phyloP scores from a whole-genome alignment of 1,140 invertebrate species.

The Drosophila aff. region DNA sequence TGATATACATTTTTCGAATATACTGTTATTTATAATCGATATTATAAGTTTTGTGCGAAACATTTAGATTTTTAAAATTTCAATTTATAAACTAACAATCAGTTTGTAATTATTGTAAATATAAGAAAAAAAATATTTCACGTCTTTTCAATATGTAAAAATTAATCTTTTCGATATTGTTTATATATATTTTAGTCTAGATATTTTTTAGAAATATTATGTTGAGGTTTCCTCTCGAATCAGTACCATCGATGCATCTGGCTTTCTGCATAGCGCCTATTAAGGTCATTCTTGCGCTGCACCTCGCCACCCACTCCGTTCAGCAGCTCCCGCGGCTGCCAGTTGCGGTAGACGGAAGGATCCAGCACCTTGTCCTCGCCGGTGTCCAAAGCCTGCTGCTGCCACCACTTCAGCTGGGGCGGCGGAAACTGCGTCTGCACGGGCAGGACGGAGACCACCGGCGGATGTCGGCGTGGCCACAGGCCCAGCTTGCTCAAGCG shows the following conservation, averaged over 20 bases:
- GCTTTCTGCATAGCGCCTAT: conserved; percentile 58
- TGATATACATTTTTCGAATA: too few species aligned
- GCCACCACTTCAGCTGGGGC: conserved; percentile 68
- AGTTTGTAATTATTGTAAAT: too few species aligned
- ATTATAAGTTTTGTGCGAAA: too few species aligned
- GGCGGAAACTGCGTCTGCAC: conserved; percentile 39
- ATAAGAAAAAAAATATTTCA: too few species aligned
- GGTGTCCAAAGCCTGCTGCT: conserved; percentile 56
- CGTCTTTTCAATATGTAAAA: too few species aligned
- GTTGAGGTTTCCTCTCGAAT: neutral
- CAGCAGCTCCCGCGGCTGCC: conserved; percentile 56
- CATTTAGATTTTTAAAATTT: neutral
- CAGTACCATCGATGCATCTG: conserved; percentile 52
- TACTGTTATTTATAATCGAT: too few species aligned
- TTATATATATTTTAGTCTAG: neutral
- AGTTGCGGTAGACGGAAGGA: conserved; percentile 58
- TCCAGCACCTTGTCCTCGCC: conserved; percentile 47
- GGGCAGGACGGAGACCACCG: conserved; percentile 67
- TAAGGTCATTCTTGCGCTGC: conserved; percentile 64
- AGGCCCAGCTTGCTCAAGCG: conserved; percentile 61
- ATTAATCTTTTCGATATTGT: too few species aligned
- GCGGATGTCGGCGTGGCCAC: conserved; percentile 56
- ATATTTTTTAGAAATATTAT: neutral
- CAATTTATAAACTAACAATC: too few species aligned
- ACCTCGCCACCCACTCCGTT: conserved; percentile 57